Percentiles rank a stretch among this genome's conserved stretches.
Conservation (phyloP, 2,888 invertebrate genomes). For the Spisula solida region DNA sequence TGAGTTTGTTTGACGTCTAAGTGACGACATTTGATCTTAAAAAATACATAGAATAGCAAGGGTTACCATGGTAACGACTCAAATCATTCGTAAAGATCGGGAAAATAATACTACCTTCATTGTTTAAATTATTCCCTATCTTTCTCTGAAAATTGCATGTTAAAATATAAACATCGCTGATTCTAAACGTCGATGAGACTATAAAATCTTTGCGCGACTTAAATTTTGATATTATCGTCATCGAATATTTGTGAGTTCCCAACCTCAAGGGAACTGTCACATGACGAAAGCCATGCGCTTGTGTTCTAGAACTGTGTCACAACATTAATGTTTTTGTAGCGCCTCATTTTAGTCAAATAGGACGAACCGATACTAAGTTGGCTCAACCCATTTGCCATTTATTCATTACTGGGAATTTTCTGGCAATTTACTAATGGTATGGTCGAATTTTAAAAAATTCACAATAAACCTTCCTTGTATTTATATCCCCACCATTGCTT, state of each 20-base stretch:
- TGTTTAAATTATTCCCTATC: constrained; percentile 12
- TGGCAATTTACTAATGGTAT: too few species aligned
- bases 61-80: not conserved
- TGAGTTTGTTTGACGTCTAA: constrained; percentile 19
- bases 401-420: too few species aligned
- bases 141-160: not conserved
- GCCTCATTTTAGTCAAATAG: too few species aligned
- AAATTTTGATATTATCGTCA: not conserved
- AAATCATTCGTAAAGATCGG: not conserved
- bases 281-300: not conserved
- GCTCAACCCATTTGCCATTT: too few species aligned
- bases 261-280: not conserved
- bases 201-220: not conserved
- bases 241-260: not conserved
- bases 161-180: not conserved
- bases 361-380: too few species aligned
- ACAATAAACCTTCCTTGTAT: too few species aligned
- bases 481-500: too few species aligned
- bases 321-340: too few species aligned
- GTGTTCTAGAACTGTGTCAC: not conserved
- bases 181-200: not conserved
- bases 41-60: not conserved
- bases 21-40: constrained; percentile 13
- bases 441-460: too few species aligned
- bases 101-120: constrained; percentile 17